These are phyloP conservation scores for Cheumatopsyche charites DNA, from an alignment of 1,140 invertebrate species.

Conservation along the genomic window DNA sequence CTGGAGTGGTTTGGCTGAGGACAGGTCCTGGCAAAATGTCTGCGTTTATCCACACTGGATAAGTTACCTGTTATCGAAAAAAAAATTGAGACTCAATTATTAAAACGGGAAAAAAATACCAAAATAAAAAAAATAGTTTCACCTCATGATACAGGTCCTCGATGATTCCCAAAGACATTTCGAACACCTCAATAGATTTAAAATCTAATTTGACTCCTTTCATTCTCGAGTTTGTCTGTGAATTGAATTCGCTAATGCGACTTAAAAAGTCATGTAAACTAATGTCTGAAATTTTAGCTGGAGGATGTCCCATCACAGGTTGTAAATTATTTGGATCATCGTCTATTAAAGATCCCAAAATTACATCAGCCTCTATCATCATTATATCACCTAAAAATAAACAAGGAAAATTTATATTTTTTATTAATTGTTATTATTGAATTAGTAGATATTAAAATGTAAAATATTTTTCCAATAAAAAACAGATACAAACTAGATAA, in stretches of 20 bases:
- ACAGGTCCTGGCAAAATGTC: conserved; percentile 84
- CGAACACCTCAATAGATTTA: conserved; percentile 80
- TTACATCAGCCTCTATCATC: conserved; percentile 90
- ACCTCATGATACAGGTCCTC: conserved; percentile 55
- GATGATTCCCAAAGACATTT: conserved; percentile 67
- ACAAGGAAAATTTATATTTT: conserved; percentile 16
- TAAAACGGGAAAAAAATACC: background rate
- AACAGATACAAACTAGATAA: conserved; percentile 59
- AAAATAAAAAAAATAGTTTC: background rate
- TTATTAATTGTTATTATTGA: background rate
- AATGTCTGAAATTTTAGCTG: conserved; percentile 74
- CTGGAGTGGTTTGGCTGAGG: conserved; percentile 64
- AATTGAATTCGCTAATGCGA: conserved; percentile 62
- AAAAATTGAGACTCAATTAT: too few relatives aligned
- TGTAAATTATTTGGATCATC: conserved; percentile 55
- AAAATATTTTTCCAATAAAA: background rate
- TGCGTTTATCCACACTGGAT: conserved; percentile 88
- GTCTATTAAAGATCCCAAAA: conserved; percentile 67
- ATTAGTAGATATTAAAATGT: background rate
- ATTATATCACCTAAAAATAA: conserved; percentile 65
- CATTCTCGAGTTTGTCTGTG: conserved; percentile 38
- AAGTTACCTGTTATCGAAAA: conserved; percentile 61
- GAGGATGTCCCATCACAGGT: conserved; percentile 89
- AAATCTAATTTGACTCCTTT: conserved; percentile 88
- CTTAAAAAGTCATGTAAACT: conserved; percentile 75